Conservation (phyloP, 1,140 invertebrate genomes). For the Tribolium madens region DNA sequence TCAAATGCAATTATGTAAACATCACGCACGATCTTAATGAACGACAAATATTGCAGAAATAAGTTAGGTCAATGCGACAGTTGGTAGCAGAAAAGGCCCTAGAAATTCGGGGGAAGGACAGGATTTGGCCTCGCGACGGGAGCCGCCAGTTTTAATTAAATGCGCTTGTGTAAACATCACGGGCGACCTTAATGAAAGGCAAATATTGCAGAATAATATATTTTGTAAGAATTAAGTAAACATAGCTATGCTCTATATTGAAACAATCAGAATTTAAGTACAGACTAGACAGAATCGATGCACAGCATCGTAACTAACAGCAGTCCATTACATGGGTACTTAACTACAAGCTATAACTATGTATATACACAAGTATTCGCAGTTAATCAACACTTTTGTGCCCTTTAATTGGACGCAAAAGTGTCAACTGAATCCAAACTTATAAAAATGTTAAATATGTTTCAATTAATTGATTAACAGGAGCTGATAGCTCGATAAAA, state of each 20-base stretch:
- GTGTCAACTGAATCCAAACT: no score
- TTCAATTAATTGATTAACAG: slow-evolving; percentile 15
- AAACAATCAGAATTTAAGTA: slow-evolving; percentile 61
- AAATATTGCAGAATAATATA: slow-evolving; percentile 49
- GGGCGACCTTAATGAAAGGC: slow-evolving; percentile 26
- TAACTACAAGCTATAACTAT: slow-evolving; percentile 41
- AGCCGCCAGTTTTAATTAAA: no score
- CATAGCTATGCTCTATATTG: slow-evolving; percentile 52
- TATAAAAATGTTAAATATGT: slow-evolving; percentile 29
- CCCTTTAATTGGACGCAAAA: no score
- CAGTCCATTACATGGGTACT: slow-evolving; percentile 58
- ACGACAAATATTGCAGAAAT: slow-evolving; percentile 39
- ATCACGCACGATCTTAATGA: no score
- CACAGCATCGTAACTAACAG: slow-evolving; percentile 58
- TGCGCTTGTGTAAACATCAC: no score
- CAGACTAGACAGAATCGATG: slow-evolving; percentile 59
- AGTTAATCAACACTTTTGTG: no score
- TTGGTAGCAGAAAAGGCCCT: no score
- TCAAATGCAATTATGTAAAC: no score
- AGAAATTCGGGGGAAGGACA: no score
- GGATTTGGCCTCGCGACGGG: no score
- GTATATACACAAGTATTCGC: slow-evolving; percentile 21
- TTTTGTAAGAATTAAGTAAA: slow-evolving; percentile 53
- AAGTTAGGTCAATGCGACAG: no score
- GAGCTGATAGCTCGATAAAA: slow-evolving; percentile 1